Conservation (phyloP, 2,113 vertebrate species). For the Cavia porcellus region DNA sequence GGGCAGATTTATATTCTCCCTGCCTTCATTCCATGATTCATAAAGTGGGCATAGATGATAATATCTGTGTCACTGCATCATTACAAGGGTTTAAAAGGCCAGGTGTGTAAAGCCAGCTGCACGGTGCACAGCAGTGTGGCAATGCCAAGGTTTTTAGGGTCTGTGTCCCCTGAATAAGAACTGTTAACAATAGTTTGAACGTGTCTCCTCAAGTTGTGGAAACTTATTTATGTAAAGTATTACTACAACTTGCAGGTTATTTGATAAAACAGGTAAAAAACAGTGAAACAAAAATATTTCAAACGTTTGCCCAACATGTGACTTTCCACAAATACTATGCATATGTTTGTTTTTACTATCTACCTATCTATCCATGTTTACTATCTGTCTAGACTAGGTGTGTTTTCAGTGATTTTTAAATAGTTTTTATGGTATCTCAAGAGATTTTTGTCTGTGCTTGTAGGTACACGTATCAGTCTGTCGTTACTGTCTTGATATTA, state of each 20-base stretch:
- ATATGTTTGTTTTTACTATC: background rate
- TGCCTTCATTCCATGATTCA: background rate
- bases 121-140: background rate
- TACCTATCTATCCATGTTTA: background rate
- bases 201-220: background rate
- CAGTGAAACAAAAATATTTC: conserved; percentile 19
- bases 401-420: background rate
- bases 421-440: background rate
- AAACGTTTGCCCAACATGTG: background rate
- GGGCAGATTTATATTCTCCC: background rate
- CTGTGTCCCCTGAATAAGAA: background rate
- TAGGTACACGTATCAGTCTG: background rate
- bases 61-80: background rate
- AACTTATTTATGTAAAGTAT: background rate
- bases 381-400: background rate
- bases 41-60: background rate
- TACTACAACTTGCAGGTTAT: background rate
- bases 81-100: background rate
- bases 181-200: background rate
- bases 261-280: conserved; percentile 38
- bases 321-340: background rate
- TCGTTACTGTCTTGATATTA: background rate
- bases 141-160: background rate
- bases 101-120: background rate
- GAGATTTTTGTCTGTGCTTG: background rate